These are phyloP conservation scores for Lepus townsendii DNA, from an alignment of 2,797 vertebrate genomes.

Conservation along the genomic window DNA sequence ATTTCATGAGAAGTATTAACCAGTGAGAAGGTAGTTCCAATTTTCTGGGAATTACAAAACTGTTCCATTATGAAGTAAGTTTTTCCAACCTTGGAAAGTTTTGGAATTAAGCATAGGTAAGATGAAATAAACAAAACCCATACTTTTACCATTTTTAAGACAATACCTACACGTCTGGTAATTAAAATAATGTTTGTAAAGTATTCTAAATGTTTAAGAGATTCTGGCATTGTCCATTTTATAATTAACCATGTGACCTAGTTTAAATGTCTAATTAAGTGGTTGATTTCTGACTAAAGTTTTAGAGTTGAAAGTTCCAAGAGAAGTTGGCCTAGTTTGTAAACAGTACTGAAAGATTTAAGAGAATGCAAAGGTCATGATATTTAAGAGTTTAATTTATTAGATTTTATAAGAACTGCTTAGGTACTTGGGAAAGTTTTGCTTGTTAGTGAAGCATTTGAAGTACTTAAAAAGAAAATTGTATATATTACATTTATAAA, in stretches of 20 bases:
- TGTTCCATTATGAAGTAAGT: not conserved
- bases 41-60: constrained; percentile 23
- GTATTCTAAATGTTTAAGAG: constrained; percentile 69
- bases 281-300: constrained; percentile 65
- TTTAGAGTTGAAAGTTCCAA: constrained; percentile 71
- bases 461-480: constrained; percentile 82
- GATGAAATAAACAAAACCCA: constrained; percentile 36
- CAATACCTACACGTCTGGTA: constrained; percentile 25
- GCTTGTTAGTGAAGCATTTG: constrained; percentile 80
- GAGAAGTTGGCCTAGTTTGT: constrained; percentile 71
- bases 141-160: constrained; percentile 52
- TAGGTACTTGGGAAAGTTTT: constrained; percentile 79
- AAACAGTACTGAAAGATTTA: constrained; percentile 79
- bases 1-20: not conserved
- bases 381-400: constrained; percentile 83
- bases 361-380: constrained; percentile 71
- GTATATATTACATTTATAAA: constrained; percentile 79
- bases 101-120: constrained; percentile 48
- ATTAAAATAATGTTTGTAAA: constrained; percentile 46
- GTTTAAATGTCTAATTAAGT: constrained; percentile 79
- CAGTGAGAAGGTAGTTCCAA: not conserved
- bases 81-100: constrained; percentile 15
- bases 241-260: constrained; percentile 75
- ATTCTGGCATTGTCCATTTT: constrained; percentile 37
- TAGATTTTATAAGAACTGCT: constrained; percentile 78